A percentile compares a stretch with the other conserved stretches of the same genome.
phyloP scores from a whole-genome alignment of 2,888 invertebrate genomes.

The Melitaea athalia region DNA sequence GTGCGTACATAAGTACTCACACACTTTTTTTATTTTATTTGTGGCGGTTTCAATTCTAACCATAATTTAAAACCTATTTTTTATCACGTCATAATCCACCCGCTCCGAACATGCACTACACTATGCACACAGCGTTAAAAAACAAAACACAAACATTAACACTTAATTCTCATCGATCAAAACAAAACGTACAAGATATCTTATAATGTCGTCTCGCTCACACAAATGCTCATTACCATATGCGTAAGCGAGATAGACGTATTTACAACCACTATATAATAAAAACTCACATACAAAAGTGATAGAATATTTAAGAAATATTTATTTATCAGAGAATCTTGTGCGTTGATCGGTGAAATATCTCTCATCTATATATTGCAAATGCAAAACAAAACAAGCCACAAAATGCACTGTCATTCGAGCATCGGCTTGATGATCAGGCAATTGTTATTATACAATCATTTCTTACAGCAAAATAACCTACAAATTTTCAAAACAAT shows the following conservation, averaged over 20 bases:
- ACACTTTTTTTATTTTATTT: too few species aligned
- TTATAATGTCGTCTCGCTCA: neutral
- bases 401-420: slow-evolving; percentile 28
- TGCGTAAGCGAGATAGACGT: slow-evolving; percentile 6
- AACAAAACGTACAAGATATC: slow-evolving; percentile 11
- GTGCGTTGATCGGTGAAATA: slow-evolving; percentile 12
- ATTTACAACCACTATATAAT: neutral
- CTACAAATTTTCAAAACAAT: too few species aligned
- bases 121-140: slow-evolving; percentile 72
- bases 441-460: neutral
- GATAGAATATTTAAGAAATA: neutral
- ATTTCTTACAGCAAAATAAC: neutral
- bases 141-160: slow-evolving; percentile 51
- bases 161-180: slow-evolving; percentile 22
- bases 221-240: neutral
- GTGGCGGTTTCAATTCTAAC: neutral
- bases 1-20: too few species aligned
- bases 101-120: slow-evolving; percentile 56
- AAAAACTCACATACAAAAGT: neutral
- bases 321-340: neutral
- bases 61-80: neutral
- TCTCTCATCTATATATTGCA: slow-evolving; percentile 23
- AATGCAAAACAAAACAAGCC: slow-evolving; percentile 35
- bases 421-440: slow-evolving; percentile 21
- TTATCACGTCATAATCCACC: slow-evolving; percentile 31